These are phyloP conservation scores for Dendrocopos noguchii DNA, from an alignment of 2,113 vertebrate genomes.

Conservation along the genomic window DNA sequence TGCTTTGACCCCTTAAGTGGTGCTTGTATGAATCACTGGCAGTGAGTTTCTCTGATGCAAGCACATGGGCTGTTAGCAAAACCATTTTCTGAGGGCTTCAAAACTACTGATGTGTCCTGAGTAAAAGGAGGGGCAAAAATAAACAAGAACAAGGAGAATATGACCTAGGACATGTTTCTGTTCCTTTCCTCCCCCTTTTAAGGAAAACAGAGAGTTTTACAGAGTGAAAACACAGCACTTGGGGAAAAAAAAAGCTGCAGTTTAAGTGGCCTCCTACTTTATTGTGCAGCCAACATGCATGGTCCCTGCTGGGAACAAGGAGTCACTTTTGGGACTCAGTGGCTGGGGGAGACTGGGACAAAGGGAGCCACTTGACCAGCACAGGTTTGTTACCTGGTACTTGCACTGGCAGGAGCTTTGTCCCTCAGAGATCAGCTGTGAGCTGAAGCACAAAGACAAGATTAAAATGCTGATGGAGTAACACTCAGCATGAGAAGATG, in stretches of 20 bases:
- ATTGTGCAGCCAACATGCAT: fast-evolving
- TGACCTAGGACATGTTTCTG: not conserved
- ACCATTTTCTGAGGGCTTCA: not conserved
- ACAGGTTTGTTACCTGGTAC: not conserved
- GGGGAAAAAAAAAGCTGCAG: not conserved
- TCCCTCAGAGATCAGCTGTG: not conserved
- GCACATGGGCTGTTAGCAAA: not conserved
- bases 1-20: not conserved
- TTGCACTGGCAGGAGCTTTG: fast-evolving
- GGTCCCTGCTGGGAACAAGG: not conserved
- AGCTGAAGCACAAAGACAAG: not conserved
- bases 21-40: not conserved
- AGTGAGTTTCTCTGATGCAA: not conserved
- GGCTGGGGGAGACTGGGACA: not conserved
- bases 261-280: not conserved
- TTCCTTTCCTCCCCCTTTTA: not conserved
- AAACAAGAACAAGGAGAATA: not conserved
- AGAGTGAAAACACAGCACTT: not conserved
- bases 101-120: not conserved
- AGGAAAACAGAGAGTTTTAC: not conserved
- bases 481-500: not conserved
- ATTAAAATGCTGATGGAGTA: not conserved
- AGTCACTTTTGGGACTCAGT: not conserved
- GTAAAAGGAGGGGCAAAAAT: not conserved
- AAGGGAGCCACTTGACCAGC: not conserved